Conservation (phyloP, 2,797 vertebrate species). For the Sylvilagus floridanus region DNA sequence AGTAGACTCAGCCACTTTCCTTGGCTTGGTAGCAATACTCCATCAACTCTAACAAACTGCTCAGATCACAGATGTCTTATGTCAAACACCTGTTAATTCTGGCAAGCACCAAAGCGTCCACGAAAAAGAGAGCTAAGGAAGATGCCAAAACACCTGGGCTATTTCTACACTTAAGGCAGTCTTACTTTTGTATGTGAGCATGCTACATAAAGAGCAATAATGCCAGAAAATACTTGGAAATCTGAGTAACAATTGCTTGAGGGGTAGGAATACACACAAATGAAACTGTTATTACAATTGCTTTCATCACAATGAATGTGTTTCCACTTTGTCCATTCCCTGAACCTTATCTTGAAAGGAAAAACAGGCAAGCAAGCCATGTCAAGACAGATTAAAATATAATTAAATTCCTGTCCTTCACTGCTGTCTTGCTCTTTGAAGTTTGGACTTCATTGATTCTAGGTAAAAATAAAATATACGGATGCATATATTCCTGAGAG, state of each 20-base stretch:
- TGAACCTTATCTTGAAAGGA: conserved; percentile 31
- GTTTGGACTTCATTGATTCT: background rate
- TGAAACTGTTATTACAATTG: conserved; percentile 22
- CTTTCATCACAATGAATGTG: background rate
- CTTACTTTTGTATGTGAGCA: conserved; percentile 67
- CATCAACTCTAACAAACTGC: conserved; percentile 67
- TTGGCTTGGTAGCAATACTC: conserved; percentile 70
- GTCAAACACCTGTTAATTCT: conserved; percentile 79
- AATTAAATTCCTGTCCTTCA: background rate
- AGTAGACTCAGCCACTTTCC: conserved; percentile 62
- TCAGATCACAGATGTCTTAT: conserved; percentile 74
- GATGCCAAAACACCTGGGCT: conserved; percentile 72
- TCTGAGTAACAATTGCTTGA: background rate
- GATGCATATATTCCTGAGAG: background rate
- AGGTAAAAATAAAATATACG: background rate
- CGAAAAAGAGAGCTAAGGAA: conserved; percentile 60
- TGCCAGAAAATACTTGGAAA: conserved; percentile 49
- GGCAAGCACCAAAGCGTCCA: conserved; percentile 31
- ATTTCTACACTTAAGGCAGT: conserved; percentile 63
- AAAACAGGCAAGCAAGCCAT: background rate
- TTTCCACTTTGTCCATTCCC: background rate
- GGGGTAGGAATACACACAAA: conserved; percentile 27
- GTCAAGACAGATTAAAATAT: background rate
- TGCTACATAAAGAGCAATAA: conserved; percentile 49
- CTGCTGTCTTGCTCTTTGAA: background rate